Base-by-base conservation (phyloP, 2,797 vertebrate species). In the Epinephelus awoara region DNA sequence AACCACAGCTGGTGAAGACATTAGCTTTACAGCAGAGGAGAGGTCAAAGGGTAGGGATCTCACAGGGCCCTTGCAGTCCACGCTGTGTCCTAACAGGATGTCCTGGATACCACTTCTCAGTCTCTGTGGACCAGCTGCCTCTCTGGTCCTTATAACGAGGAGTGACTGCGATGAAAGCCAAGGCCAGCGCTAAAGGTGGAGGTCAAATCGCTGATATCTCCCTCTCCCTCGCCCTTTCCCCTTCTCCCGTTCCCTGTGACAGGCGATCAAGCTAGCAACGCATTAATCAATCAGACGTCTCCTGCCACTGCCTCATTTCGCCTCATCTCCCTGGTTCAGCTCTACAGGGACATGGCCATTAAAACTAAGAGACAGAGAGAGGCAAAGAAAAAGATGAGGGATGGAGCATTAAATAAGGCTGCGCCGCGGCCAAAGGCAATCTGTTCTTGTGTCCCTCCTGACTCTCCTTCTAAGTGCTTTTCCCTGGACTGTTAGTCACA, bases 391-490 rank as follows among this genome's bases (percentile, higher is more conserved):
- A 70, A 85, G 82, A 88, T 72, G 77, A 83, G 59, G 72, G 73
- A 88, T 54, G 63, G 62, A 67, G 65, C 79, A 74, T 88, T 87
- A 83, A 89, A 89, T 77, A 77, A 83, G 34, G 61, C 62, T 68
- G 70, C 7, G 13, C 15, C 1, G 50, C 27, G 21, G 77, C 80
- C 75, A 80, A 75, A 80, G 69, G 84, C 82, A 80, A 70, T 85
- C 79, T 85, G 67, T 69, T 74, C 67, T 19, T 23, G 52, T 67
- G 73, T 92, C 88, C 71, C 86, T 84, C 47, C 77, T 79, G 89
- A 84, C n/a, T 85, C 75, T 54, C 50, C 72, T 85, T 68, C 57
- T 89, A 86, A 91, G 89, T 91, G 88, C 88, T 83, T 89, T 76
- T 67, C 72, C 64, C 75, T 42, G 25, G 59, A 84, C 66, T 68